Evolutionary conservation across 2,888 invertebrate genomes (phyloP).

Genomic region (Mesopsocus fuscifrons): DNA sequence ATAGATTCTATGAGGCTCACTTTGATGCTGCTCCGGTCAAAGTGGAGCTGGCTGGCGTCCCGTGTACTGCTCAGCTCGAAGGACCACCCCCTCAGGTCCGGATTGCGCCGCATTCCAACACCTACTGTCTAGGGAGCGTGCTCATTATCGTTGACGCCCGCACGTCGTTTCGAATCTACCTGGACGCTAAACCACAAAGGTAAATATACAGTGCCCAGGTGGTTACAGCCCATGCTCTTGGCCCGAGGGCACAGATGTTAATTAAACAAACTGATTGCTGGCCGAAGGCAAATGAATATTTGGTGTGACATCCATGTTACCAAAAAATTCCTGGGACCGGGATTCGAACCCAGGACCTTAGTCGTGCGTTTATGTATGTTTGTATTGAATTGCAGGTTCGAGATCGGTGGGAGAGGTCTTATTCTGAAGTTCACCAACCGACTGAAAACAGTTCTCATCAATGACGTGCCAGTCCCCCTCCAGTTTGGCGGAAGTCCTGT

Average conservation of each 20-base stretch:
- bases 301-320: too few species aligned
- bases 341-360: too few species aligned
- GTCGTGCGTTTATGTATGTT: not conserved
- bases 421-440: constrained; percentile 65
- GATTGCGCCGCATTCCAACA: constrained; percentile 55
- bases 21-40: constrained; percentile 77
- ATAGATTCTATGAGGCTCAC: constrained; percentile 74
- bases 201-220: constrained; percentile 17
- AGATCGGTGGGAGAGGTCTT: constrained; percentile 48
- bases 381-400: constrained; percentile 28
- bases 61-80: constrained; percentile 63
- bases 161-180: constrained; percentile 56
- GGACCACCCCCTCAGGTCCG: constrained; percentile 89
- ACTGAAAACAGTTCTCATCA: constrained; percentile 53
- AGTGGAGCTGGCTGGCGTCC: constrained; percentile 62
- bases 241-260: too few species aligned
- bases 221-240: too few species aligned
- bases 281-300: too few species aligned
- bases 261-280: too few species aligned
- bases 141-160: constrained; percentile 66
- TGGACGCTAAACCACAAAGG: constrained; percentile 67
- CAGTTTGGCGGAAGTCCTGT: constrained; percentile 73
- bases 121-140: constrained; percentile 69
- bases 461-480: constrained; percentile 49
- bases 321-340: too few species aligned